These are phyloP conservation scores for Tipula confusa DNA, from an alignment of 2,888 invertebrate species.

Conservation along the genomic window DNA sequence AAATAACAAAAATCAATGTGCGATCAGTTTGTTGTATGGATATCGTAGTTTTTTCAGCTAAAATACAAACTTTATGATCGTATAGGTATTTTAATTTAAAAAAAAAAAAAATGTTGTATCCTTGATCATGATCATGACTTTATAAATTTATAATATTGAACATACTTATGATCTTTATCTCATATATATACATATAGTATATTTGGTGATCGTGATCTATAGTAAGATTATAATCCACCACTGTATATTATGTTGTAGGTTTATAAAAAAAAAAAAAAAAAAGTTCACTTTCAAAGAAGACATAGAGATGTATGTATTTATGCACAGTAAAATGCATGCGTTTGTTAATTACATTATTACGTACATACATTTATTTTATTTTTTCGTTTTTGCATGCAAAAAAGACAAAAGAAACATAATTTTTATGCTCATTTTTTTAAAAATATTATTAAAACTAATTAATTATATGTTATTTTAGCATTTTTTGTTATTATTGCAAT, in stretches of 20 bases:
- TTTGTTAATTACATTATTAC: constrained; percentile 25
- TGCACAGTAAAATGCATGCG: not conserved
- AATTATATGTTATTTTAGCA: constrained; percentile 12
- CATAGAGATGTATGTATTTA: not conserved
- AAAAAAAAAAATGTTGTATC: no score
- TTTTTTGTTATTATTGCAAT: constrained; percentile 15
- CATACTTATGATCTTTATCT: constrained; percentile 1
- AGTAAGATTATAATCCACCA: constrained; percentile 20
- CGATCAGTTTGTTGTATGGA: not conserved
- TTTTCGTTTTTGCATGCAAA: not conserved
- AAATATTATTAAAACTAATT: constrained; percentile 25
- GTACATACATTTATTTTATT: not conserved
- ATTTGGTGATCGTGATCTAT: constrained; percentile 20
- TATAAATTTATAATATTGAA: not conserved
- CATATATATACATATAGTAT: not conserved
- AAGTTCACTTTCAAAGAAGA: constrained; percentile 7
- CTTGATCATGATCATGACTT: constrained; percentile 25
- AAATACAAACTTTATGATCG: constrained; percentile 9
- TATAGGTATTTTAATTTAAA: not conserved
- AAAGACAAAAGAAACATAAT: constrained; percentile 17
- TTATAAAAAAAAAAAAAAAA: not conserved
- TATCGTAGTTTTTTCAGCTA: not conserved
- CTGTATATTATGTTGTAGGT: constrained; percentile 3
- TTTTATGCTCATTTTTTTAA: not conserved
- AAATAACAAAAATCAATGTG: constrained; percentile 25